Evolutionary conservation across 2,888 invertebrate species (phyloP).

Genomic region (Zeuzera pyrina): DNA sequence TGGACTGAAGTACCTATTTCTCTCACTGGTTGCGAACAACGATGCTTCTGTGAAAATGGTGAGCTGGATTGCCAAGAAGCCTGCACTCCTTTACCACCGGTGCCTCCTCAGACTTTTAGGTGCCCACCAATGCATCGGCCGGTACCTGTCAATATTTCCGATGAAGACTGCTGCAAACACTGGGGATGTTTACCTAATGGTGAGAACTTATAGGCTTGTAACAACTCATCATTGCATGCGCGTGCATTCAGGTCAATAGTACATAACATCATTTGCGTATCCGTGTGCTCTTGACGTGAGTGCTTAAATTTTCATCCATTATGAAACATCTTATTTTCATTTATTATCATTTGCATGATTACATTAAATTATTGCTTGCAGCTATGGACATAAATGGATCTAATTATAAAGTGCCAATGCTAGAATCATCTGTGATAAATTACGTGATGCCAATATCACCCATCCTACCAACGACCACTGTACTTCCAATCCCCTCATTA

Average conservation of each 20-base stretch:
- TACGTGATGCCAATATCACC: constrained; percentile 45
- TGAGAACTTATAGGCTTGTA: constrained; percentile 30
- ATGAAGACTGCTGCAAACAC: constrained; percentile 88
- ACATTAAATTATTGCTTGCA: constrained; percentile 39
- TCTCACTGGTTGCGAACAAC: constrained; percentile 87
- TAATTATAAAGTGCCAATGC: no score
- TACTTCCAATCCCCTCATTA: constrained; percentile 27
- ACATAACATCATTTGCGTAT: constrained; percentile 19
- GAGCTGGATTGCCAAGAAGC: constrained; percentile 87
- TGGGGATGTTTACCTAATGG: constrained; percentile 76
- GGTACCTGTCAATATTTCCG: constrained; percentile 72
- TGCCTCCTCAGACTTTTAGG: constrained; percentile 82
- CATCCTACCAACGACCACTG: constrained; percentile 22
- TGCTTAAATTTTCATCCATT: no score
- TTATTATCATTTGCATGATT: constrained; percentile 2
- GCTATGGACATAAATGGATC: constrained; percentile 39
- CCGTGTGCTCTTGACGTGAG: no score
- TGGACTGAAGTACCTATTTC: constrained; percentile 87
- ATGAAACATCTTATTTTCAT: no score
- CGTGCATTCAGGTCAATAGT: constrained; percentile 53
- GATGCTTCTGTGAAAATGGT: constrained; percentile 91
- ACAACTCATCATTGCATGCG: constrained; percentile 26
- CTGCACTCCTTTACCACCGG: constrained; percentile 83
- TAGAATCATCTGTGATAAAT: constrained; percentile 24
- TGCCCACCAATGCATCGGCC: constrained; percentile 81